Evolutionary conservation across 2,113 vertebrate genomes (phyloP).

Genomic region (Phylloscopus trochilus): DNA sequence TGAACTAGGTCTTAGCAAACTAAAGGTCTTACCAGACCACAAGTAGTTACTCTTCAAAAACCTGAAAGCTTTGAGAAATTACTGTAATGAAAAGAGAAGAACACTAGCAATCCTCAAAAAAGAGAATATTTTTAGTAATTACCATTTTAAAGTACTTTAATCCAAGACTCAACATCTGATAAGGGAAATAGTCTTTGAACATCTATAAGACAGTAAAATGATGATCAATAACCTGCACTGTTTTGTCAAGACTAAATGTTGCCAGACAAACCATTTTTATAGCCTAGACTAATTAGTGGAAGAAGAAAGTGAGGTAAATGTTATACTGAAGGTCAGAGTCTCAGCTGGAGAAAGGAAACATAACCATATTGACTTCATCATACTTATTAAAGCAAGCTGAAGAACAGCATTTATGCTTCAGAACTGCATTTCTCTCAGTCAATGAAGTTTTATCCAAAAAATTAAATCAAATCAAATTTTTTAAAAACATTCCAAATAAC

Average conservation of each 20-base stretch:
- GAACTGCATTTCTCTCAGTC: not conserved
- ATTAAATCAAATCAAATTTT: not conserved
- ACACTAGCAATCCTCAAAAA: not conserved
- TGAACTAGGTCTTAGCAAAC: not conserved
- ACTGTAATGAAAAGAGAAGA: not conserved
- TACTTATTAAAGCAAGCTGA: slow-evolving; percentile 9
- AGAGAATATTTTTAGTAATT: not conserved
- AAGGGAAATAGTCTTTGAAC: slow-evolving; percentile 1
- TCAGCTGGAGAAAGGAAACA: slow-evolving; percentile 14
- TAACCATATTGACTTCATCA: slow-evolving; percentile 4
- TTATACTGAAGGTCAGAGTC: slow-evolving; percentile 37
- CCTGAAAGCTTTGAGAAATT: not conserved
- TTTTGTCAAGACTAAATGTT: not conserved
- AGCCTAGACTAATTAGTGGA: slow-evolving; percentile 14
- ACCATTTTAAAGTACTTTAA: not conserved
- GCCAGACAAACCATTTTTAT: slow-evolving; percentile 17
- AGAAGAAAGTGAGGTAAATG: slow-evolving; percentile 55
- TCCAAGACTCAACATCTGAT: not conserved
- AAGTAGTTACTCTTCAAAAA: not conserved
- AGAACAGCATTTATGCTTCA: not conserved
- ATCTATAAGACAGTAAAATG: not conserved
- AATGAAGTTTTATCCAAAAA: not conserved
- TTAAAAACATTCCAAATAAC: not conserved
- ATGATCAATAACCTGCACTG: not conserved
- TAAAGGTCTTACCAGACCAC: not conserved